phyloP scores from a whole-genome alignment of 2,797 vertebrate species.

The Mallotus villosus region DNA sequence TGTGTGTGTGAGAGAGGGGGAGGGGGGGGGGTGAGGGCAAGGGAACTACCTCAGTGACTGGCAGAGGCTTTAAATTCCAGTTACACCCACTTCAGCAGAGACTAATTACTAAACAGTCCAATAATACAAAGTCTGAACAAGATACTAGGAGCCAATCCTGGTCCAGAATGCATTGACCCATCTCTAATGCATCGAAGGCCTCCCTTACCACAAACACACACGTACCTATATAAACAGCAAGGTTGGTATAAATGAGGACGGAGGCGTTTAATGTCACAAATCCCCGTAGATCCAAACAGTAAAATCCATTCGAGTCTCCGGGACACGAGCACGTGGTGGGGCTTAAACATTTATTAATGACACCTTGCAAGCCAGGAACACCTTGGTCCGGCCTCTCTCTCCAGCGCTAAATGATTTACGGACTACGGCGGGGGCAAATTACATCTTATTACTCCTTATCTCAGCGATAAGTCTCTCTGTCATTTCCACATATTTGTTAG shows the following conservation, averaged over 20 bases:
- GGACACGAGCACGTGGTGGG: neutral
- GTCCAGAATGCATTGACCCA: neutral
- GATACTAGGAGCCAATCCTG: conserved; percentile 9
- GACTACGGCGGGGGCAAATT: conserved; percentile 53
- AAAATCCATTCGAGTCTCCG: neutral
- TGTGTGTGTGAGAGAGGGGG: neutral
- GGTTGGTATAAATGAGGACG: conserved; percentile 25
- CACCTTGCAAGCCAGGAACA: conserved; percentile 29
- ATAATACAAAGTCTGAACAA: conserved; percentile 49
- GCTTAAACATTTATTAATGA: conserved; percentile 19
- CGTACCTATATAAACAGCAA: too few relatives aligned
- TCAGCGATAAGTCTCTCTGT: conserved; percentile 57
- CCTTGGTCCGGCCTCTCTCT: conserved; percentile 38
- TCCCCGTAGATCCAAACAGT: neutral
- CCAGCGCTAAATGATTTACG: conserved; percentile 59
- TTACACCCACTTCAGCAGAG: conserved; percentile 52
- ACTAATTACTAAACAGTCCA: conserved; percentile 56
- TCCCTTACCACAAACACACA: neutral
- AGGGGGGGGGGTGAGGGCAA: neutral
- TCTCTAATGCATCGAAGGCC: neutral
- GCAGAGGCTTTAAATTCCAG: conserved; percentile 52
- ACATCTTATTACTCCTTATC: conserved; percentile 65
- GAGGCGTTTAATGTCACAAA: conserved; percentile 53
- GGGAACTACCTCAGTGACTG: conserved; percentile 44
- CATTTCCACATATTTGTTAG: conserved; percentile 59